A percentile compares a stretch with the other conserved stretches of the same genome.
Evolutionary conservation across 2,888 invertebrate species (phyloP).

Genomic region (Melolontha melolontha): DNA sequence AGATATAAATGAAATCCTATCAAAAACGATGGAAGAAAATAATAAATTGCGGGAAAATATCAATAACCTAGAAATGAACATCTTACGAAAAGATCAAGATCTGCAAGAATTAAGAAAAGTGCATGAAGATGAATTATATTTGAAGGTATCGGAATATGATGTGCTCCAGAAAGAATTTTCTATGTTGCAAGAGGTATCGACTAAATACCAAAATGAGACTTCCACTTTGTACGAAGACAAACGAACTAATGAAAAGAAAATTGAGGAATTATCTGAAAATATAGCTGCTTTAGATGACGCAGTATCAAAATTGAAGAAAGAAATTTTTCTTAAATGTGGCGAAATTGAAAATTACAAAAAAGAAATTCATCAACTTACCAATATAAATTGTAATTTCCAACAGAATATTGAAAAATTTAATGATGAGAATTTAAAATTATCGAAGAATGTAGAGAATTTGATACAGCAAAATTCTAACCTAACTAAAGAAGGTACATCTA

Average conservation of each 20-base stretch:
- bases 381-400: background rate
- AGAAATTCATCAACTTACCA: background rate
- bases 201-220: slow-evolving; percentile 38
- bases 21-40: slow-evolving; percentile 12
- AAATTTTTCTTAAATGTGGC: background rate
- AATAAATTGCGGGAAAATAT: slow-evolving; percentile 13
- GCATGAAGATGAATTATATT: slow-evolving; percentile 48
- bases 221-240: slow-evolving; percentile 17
- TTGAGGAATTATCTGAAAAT: slow-evolving; percentile 6
- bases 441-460: background rate
- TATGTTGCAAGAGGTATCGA: slow-evolving; percentile 40
- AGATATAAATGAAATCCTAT: slow-evolving; percentile 11
- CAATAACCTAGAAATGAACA: slow-evolving; percentile 11
- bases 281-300: slow-evolving; percentile 9
- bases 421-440: slow-evolving; percentile 14
- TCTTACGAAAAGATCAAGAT: slow-evolving; percentile 46
- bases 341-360: background rate
- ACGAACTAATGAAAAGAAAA: slow-evolving; percentile 11
- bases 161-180: slow-evolving; percentile 43
- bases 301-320: slow-evolving; percentile 16
- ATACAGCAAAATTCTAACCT: background rate
- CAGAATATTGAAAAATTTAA: background rate
- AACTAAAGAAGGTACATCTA: background rate
- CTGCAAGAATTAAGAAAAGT: slow-evolving; percentile 48
- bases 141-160: slow-evolving; percentile 46